Evolutionary conservation across 2,113 vertebrate species (phyloP).

Genomic region (Catharus fuscescens): DNA sequence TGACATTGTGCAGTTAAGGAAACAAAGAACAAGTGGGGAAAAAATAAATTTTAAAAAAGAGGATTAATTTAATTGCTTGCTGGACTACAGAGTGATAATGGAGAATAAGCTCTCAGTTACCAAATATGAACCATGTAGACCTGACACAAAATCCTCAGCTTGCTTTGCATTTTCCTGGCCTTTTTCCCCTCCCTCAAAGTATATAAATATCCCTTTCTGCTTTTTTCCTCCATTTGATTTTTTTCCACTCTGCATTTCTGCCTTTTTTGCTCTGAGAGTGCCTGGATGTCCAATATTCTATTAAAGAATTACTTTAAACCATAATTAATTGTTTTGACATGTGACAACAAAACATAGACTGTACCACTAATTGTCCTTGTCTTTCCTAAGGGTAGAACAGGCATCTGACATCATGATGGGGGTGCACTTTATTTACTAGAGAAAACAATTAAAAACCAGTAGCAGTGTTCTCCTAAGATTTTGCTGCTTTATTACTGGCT

Average conservation of each 20-base stretch:
- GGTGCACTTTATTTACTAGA: background rate
- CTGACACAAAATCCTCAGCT: background rate
- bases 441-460: background rate
- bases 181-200: background rate
- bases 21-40: background rate
- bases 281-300: background rate
- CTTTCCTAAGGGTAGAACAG: background rate
- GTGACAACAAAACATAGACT: accelerated
- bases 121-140: background rate
- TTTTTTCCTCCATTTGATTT: background rate
- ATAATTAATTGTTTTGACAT: background rate
- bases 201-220: background rate
- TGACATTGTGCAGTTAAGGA: background rate
- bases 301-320: background rate
- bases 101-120: background rate
- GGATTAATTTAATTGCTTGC: background rate
- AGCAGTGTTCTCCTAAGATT: background rate
- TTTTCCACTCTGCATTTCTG: background rate
- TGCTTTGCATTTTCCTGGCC: background rate
- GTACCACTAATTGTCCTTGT: background rate
- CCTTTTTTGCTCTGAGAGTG: background rate
- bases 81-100: background rate
- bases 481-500: background rate
- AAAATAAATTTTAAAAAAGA: background rate
- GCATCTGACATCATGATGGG: background rate